A percentile compares a stretch with the other conserved stretches of the same genome.
These are phyloP conservation scores for Meloe dianella DNA, from an alignment of 2,888 invertebrate genomes.

Conservation along the genomic window DNA sequence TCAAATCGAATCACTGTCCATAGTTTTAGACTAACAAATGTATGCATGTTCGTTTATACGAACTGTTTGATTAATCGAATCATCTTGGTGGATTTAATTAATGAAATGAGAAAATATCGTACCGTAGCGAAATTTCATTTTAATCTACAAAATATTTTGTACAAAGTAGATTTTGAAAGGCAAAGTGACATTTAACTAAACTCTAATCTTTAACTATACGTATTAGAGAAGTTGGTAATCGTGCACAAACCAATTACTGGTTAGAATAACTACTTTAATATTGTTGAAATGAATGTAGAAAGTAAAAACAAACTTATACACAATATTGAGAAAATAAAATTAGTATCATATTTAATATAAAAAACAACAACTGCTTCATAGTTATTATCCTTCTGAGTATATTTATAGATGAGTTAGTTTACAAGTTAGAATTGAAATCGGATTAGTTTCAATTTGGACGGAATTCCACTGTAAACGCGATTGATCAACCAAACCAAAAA, in stretches of 20 bases:
- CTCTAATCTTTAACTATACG: conserved; percentile 7
- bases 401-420: too few species aligned
- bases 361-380: not conserved
- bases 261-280: conserved; percentile 5
- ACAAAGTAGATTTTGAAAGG: not conserved
- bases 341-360: not conserved
- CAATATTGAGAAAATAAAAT: not conserved
- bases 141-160: not conserved
- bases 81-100: too few species aligned
- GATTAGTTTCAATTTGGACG: too few species aligned
- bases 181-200: not conserved
- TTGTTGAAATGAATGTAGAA: not conserved
- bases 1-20: too few species aligned
- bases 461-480: too few species aligned
- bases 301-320: not conserved
- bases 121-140: not conserved
- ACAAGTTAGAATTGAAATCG: too few species aligned
- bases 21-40: too few species aligned
- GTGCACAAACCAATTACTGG: conserved; percentile 1
- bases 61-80: too few species aligned
- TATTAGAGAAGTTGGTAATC: not conserved
- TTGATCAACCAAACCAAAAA: too few species aligned
- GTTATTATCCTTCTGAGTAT: too few species aligned
- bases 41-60: too few species aligned
- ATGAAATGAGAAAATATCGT: not conserved